These are phyloP conservation scores for Polydesmus complanatus DNA, from an alignment of 2,888 invertebrate species.

Conservation along the genomic window DNA sequence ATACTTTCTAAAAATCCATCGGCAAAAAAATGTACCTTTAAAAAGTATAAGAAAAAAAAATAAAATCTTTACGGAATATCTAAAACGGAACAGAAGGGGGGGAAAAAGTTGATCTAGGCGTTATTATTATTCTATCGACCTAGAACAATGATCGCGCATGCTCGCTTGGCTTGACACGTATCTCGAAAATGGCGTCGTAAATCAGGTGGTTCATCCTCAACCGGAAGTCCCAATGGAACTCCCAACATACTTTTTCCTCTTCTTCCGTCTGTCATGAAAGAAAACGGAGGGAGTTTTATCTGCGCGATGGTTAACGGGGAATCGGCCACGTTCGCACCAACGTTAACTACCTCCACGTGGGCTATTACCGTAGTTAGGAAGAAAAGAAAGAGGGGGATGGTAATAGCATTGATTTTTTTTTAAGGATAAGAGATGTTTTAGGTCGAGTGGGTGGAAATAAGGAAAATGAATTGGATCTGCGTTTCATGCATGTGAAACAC, in stretches of 20 bases:
- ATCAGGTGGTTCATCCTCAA: not conserved
- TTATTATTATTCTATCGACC: not conserved
- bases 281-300: not conserved
- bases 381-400: too few species aligned
- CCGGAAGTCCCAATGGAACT: not conserved
- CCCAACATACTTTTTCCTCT: not conserved
- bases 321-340: not conserved
- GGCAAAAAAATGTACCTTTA: too few species aligned
- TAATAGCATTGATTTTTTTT: too few species aligned
- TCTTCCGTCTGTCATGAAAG: not conserved
- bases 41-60: not conserved
- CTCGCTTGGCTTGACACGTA: not conserved
- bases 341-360: too few species aligned
- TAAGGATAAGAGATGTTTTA: too few species aligned
- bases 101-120: not conserved
- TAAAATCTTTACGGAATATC: not conserved
- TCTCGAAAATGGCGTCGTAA: not conserved
- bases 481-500: too few species aligned
- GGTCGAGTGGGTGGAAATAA: too few species aligned
- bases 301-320: not conserved
- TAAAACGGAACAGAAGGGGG: not conserved
- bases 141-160: not conserved
- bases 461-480: too few species aligned
- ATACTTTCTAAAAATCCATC: too few species aligned
- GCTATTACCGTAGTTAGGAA: too few species aligned